Conservation (phyloP, 2,113 vertebrate species). For the Urocitellus parryii region DNA sequence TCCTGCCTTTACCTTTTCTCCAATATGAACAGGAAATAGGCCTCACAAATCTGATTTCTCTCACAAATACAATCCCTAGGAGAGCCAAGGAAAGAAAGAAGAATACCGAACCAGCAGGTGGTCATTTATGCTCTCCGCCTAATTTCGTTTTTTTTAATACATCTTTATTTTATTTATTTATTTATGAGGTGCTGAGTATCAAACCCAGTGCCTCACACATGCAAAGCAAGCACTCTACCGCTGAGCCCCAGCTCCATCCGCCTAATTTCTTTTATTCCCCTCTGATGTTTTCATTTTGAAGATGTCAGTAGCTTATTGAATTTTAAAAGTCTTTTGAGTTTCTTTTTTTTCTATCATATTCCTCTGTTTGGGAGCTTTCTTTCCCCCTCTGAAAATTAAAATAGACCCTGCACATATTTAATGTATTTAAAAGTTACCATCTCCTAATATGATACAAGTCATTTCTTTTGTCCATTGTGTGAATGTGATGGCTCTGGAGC, state of each 20-base stretch:
- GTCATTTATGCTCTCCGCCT: not conserved
- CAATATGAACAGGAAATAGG: not conserved
- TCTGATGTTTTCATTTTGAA: not conserved
- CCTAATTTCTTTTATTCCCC: not conserved
- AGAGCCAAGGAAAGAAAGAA: not conserved
- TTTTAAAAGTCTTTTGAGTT: not conserved
- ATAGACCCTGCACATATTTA: not conserved
- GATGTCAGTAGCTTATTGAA: not conserved
- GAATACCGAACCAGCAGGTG: not conserved
- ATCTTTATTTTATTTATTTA: too few species aligned
- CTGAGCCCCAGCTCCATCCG: too few species aligned
- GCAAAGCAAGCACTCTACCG: too few species aligned
- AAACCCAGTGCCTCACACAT: too few species aligned
- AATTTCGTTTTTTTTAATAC: not conserved
- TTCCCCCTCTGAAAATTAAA: conserved; percentile 16
- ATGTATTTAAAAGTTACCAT: not conserved
- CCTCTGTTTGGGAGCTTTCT: not conserved
- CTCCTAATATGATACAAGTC: not conserved
- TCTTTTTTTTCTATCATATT: not conserved
- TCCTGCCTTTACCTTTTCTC: not conserved
- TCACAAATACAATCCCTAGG: not conserved
- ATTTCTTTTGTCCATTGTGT: conserved; percentile 1
- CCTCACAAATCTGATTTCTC: not conserved
- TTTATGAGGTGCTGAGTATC: too few species aligned
- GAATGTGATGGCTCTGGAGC: not conserved